Conservation (phyloP, 1,140 invertebrate species). For the Archivesica marissinica region DNA sequence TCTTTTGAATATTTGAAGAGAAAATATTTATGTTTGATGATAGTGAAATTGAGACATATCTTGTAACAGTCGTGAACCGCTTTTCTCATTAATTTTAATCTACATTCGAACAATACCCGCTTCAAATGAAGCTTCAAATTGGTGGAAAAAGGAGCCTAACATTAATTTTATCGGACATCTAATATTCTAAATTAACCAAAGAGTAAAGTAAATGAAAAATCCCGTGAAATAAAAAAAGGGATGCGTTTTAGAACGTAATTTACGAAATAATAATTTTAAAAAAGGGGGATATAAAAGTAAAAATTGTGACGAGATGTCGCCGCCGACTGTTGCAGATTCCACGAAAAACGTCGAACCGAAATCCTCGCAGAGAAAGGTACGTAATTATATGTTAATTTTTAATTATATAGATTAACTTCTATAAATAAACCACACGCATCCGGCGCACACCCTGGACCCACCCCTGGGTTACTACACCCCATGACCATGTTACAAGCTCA, state of each 20-base stretch:
- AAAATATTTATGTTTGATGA: slow-evolving; percentile 13
- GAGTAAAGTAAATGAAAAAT: not conserved
- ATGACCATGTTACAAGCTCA: no score
- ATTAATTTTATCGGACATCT: not conserved
- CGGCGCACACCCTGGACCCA: no score
- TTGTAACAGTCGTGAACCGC: not conserved
- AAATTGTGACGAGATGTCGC: not conserved
- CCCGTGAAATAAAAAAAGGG: not conserved
- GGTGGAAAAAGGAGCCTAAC: not conserved
- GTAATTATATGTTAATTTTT: no score
- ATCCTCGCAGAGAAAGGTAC: slow-evolving; percentile 16
- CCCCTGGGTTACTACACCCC: no score
- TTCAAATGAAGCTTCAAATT: no score
- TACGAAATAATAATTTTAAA: not conserved
- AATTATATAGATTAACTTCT: no score
- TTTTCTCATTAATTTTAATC: slow-evolving; percentile 13
- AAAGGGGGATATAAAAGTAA: not conserved
- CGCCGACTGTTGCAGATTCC: slow-evolving; percentile 22
- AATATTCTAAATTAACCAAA: not conserved
- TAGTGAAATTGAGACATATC: slow-evolving; percentile 7
- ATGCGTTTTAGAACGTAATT: not conserved
- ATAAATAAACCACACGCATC: no score
- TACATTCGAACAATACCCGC: not conserved
- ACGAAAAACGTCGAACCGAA: slow-evolving; percentile 36
- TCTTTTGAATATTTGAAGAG: slow-evolving; percentile 5